Base-by-base conservation (phyloP, 2,888 invertebrate genomes). In the Scelioninae gen. 1 region DNA sequence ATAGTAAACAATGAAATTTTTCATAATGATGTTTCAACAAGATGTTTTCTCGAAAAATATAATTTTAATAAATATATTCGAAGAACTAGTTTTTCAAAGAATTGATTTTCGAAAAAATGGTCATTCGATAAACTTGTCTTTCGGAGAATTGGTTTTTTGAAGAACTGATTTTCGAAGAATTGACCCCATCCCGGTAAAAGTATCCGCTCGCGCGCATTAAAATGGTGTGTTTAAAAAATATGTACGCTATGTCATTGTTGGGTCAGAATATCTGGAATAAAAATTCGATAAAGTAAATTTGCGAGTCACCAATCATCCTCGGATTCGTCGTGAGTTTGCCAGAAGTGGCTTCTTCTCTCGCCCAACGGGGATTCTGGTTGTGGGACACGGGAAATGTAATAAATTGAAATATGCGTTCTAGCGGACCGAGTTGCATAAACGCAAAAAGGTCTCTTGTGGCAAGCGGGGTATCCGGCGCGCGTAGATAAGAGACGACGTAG, bases 401-500 rank as follows among this genome's bases (percentile, higher is more conserved):
- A 90, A 90, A 91, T 91, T 89, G 88, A 90, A 90, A 90, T 88
- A 88, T 88, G 89, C 88, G 87, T 87, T 87, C 85, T n/a, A n/a
- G n/a, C n/a, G n/a, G n/a, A n/a, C n/a, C 75, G 82, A 87, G 75
- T 86, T 56, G 60, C 76, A 63, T 43, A 72, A 63, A 68, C 77
- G 68, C 82, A 74, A 77, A 82, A 77, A 82, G 77, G 77, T 82
- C 76, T 76, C 82, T 62, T 66, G 82, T 77, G 81, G 84, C 32
- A 84, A n/a, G n/a, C n/a, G n/a, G n/a, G n/a, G n/a, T n/a, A n/a
- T n/a, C n/a, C n/a, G n/a, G n/a, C n/a, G n/a, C 86, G 85, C 85
- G 86, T 85, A 90, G 91, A 91, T 91, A 91, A 91, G 91, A 89
- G 90, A 88, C 89, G 89, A 88, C 89, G 88, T 88, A 88, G 90